Evolutionary conservation across 2,888 invertebrate genomes (phyloP).

Genomic region (Nymphalis c-album): DNA sequence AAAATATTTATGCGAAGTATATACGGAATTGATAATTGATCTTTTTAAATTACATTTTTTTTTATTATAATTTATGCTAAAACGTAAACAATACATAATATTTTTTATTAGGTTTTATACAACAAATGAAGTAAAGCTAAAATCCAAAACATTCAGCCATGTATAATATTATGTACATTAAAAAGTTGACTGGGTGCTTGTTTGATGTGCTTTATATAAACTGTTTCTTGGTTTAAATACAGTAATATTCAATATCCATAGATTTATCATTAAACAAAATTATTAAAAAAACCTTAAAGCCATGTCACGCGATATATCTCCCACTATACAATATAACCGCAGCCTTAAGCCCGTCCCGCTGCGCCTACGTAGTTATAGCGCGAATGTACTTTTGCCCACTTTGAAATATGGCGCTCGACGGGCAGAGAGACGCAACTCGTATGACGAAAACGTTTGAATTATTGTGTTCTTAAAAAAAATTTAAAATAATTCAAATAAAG

Average conservation of each 20-base stretch:
- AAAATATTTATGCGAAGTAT: background rate
- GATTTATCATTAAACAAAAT: too few relatives aligned
- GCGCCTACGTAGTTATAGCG: slow-evolving; percentile 80
- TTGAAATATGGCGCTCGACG: slow-evolving; percentile 71
- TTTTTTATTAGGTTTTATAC: too few relatives aligned
- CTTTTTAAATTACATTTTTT: too few relatives aligned
- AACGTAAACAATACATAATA: too few relatives aligned
- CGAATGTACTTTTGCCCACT: slow-evolving; percentile 81
- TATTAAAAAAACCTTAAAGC: background rate
- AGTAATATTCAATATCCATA: too few relatives aligned
- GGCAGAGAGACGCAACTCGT: slow-evolving; percentile 60
- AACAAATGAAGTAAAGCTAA: too few relatives aligned
- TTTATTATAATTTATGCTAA: too few relatives aligned
- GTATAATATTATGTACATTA: too few relatives aligned
- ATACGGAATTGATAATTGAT: background rate
- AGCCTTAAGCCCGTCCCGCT: slow-evolving; percentile 69
- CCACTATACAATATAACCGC: slow-evolving; percentile 26
- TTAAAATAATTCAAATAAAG: background rate
- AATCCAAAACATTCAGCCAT: too few relatives aligned
- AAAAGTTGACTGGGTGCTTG: too few relatives aligned
- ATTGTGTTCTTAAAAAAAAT: background rate
- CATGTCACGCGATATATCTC: slow-evolving; percentile 36
- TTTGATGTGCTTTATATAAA: too few relatives aligned
- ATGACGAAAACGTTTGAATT: slow-evolving; percentile 22
- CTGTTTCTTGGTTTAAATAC: too few relatives aligned